Conservation (phyloP, 2,797 vertebrate genomes). For the Sebastes hopkinsi region DNA sequence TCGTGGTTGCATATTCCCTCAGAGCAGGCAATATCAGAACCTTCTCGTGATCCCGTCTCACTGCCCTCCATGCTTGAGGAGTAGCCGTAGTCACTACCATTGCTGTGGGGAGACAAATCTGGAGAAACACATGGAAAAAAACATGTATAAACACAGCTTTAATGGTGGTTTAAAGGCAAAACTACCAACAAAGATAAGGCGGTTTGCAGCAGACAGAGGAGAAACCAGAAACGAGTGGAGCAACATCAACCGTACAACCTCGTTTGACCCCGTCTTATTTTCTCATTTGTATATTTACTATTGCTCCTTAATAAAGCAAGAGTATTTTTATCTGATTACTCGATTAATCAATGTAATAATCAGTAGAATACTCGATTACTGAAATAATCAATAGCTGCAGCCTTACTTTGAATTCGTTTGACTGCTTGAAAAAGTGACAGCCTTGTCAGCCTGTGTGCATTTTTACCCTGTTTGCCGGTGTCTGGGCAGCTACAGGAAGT, state of each 20-base stretch:
- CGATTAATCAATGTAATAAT: no score
- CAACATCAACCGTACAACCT: neutral
- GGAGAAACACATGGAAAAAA: constrained; percentile 10
- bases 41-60: constrained; percentile 91
- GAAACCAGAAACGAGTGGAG: neutral
- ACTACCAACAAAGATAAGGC: neutral
- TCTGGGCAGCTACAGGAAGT: constrained; percentile 89
- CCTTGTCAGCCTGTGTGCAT: neutral
- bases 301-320: no score
- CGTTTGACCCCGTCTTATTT: no score
- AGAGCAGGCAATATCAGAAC: constrained; percentile 94
- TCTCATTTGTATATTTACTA: no score
- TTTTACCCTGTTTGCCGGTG: constrained; percentile 87
- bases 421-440: neutral
- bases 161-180: neutral
- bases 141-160: neutral
- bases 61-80: constrained; percentile 98
- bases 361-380: no score
- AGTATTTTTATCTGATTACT: no score
- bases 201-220: neutral
- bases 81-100: constrained; percentile 94
- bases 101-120: constrained; percentile 90
- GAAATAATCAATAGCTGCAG: no score
- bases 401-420: no score
- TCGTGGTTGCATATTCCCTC: constrained; percentile 98